phyloP scores from a whole-genome alignment of 2,113 vertebrate genomes.

The Alouatta palliata region DNA sequence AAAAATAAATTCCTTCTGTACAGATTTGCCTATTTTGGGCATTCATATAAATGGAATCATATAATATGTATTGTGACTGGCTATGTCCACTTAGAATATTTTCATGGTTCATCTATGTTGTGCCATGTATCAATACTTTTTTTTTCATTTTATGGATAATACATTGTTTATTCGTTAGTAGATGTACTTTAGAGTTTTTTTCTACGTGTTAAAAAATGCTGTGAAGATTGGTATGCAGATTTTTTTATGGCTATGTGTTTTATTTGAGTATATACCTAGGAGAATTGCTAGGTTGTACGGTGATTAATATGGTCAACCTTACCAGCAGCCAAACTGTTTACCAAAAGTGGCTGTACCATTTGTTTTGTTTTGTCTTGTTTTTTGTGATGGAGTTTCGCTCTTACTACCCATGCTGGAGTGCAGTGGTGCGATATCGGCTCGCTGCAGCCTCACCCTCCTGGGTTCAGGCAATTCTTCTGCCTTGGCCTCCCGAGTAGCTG shows the following conservation, averaged over 20 bases:
- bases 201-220: background rate
- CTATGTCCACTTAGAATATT: background rate
- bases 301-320: background rate
- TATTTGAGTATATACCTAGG: background rate
- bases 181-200: background rate
- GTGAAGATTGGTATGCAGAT: background rate
- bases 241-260: background rate
- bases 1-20: background rate
- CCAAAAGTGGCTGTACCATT: background rate
- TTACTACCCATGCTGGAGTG: too few relatives aligned
- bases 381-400: too few relatives aligned
- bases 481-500: too few relatives aligned
- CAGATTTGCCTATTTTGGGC: background rate
- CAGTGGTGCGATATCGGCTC: accelerated
- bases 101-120: background rate
- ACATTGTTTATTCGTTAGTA: background rate
- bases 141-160: background rate
- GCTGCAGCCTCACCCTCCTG: too few relatives aligned
- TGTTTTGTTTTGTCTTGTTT: background rate
- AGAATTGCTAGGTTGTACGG: background rate
- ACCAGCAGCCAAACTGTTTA: background rate
- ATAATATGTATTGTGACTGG: background rate
- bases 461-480: too few relatives aligned
- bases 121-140: background rate
- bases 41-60: background rate